phyloP scores from a whole-genome alignment of 2,888 invertebrate species.

The Cephus pulcher region DNA sequence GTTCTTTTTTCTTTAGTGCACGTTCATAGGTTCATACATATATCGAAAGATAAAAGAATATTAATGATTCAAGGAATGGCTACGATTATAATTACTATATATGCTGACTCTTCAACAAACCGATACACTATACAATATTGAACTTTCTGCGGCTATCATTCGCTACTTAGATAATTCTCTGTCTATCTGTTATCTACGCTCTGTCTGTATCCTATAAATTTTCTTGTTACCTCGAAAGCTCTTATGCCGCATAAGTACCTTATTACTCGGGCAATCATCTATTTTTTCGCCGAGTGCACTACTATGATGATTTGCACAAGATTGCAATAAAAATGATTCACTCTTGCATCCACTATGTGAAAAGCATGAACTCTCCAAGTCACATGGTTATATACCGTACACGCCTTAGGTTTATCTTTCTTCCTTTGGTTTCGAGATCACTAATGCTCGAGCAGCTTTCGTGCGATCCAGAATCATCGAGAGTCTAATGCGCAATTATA shows the following conservation, averaged over 20 bases:
- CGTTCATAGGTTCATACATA: too few relatives aligned
- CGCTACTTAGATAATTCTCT: too few relatives aligned
- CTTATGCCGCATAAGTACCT: not conserved
- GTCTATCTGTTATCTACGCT: not conserved
- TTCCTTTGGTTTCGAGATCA: slow-evolving; percentile 7
- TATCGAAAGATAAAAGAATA: too few relatives aligned
- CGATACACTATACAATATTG: too few relatives aligned
- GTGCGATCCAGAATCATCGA: slow-evolving; percentile 50
- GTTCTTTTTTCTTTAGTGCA: too few relatives aligned
- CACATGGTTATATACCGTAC: slow-evolving; percentile 2
- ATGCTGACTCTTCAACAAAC: too few relatives aligned
- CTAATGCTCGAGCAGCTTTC: slow-evolving; percentile 38
- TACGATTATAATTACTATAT: too few relatives aligned
- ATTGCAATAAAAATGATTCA: not conserved
- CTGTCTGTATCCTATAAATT: slow-evolving; percentile 5
- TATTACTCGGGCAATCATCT: not conserved
- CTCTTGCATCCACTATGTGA: not conserved
- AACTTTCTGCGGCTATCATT: too few relatives aligned
- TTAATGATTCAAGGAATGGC: too few relatives aligned
- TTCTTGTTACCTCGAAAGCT: slow-evolving; percentile 7
- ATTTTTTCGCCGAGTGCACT: slow-evolving; percentile 7
- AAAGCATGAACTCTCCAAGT: slow-evolving; percentile 3
- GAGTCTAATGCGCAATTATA: too few relatives aligned
- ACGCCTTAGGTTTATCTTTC: not conserved
- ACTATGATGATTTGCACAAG: slow-evolving; percentile 5